Percentiles rank a stretch among this genome's conserved stretches.
Evolutionary conservation across 2,797 vertebrate species (phyloP).

Genomic region (Ctenopoma kingsleyae): DNA sequence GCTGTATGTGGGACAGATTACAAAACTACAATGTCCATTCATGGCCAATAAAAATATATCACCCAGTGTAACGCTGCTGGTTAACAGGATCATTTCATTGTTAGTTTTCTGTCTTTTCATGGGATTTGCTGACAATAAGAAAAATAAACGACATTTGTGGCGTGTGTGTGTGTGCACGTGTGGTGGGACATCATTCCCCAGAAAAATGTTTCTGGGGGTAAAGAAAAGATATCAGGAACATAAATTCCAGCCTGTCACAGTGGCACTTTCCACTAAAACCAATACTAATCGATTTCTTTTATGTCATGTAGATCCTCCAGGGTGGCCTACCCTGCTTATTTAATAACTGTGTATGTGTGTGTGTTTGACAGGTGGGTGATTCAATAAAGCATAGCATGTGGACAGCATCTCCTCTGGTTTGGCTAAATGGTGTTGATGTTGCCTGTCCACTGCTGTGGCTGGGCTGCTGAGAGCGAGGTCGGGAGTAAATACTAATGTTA

Average conservation of each 20-base stretch:
- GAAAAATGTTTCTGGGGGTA: neutral
- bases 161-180: neutral
- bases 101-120: neutral
- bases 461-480: constrained; percentile 4
- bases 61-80: neutral
- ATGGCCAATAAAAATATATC: neutral
- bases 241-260: neutral
- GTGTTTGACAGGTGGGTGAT: constrained; percentile 47
- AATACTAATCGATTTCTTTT: constrained; percentile 26
- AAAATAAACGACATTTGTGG: neutral
- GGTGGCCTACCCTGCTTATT: constrained; percentile 8
- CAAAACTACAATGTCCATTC: neutral
- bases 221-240: constrained; percentile 7
- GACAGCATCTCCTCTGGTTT: constrained; percentile 30
- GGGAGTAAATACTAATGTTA: constrained; percentile 67
- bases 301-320: constrained; percentile 9
- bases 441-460: constrained; percentile 11
- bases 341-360: constrained; percentile 14
- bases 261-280: constrained; percentile 18
- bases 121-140: constrained; percentile 1
- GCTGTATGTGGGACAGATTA: neutral
- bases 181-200: neutral
- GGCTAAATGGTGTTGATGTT: constrained; percentile 52
- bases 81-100: neutral
- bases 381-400: constrained; percentile 44